Base-by-base conservation (phyloP, 2,888 invertebrate genomes). In the Eilema caniola region DNA sequence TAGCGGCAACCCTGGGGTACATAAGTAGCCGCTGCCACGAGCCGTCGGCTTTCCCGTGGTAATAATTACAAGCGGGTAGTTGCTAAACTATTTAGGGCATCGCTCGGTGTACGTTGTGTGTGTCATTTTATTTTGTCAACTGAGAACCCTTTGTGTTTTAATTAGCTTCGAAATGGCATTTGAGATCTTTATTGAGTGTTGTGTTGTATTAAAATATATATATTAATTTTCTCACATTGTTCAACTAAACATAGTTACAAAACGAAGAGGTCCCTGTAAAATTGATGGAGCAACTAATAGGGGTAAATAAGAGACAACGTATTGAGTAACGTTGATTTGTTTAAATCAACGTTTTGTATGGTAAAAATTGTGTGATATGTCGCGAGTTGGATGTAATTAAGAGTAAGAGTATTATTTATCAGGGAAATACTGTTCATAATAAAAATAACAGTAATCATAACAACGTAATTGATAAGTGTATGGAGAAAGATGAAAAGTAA, bases 131-230 rank as follows among this genome's bases (percentile, higher is more conserved):
- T 92, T 90, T 84, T 88, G 89, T 88, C 88, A 89, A 86, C 85
- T 84, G 85, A 84, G 85, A 84, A 83, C 85, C 89, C 89, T 92
- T 93, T 93, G 91, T 91, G 90, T 90, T 92, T 93, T 91, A 91
- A 92, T 93, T 92, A 92, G 89, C 87, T 82, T 83, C 79, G 71
- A 83, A 80, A 81, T 78, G 79, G 77, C 76, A 83, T 71, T 83
- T 75, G 71, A 84, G 76, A 83, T 82, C 83, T 88, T 86, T 86
- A 87, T 89, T 85, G 72, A 72, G 68, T 84, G 84, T 79, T 82
- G 83, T 76, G 76, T 81, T 70, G 66, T 77, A 82, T 85, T 76
- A 69, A 77, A 71, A n/a, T n/a, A n/a, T n/a, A n/a, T n/a, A n/a
- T n/a, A n/a, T n/a, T n/a, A 73, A 70, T 70, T 59, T 25, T 25